These are phyloP conservation scores for Erynnis tages DNA, from an alignment of 2,888 invertebrate genomes.

Conservation along the genomic window DNA sequence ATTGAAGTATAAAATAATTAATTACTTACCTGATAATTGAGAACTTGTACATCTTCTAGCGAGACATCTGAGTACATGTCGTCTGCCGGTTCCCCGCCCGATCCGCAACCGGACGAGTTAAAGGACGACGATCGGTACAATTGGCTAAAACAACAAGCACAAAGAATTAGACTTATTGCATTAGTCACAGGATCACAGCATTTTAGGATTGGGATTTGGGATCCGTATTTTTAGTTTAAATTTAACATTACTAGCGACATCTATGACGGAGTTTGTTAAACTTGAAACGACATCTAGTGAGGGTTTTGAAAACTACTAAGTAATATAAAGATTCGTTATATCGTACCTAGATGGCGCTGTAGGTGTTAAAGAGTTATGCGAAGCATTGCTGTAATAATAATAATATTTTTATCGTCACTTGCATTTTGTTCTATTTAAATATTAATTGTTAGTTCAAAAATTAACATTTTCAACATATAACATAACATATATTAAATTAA, in stretches of 20 bases:
- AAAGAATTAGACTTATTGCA: slow-evolving; percentile 16
- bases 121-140: slow-evolving; percentile 96
- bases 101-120: slow-evolving; percentile 95
- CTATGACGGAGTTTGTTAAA: slow-evolving; percentile 1
- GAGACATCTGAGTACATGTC: slow-evolving; percentile 97
- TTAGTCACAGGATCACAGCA: slow-evolving; percentile 33
- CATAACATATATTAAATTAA: too few species aligned
- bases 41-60: slow-evolving; percentile 94
- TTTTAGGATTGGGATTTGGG: slow-evolving; percentile 28
- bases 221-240: slow-evolving; percentile 17
- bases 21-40: slow-evolving; percentile 92
- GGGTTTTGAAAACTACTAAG: background rate
- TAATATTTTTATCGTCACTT: background rate
- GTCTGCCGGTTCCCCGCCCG: slow-evolving; percentile 95
- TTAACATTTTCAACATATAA: too few species aligned
- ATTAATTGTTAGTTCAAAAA: too few species aligned
- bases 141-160: slow-evolving; percentile 84
- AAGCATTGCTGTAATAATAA: background rate
- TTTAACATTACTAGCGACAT: slow-evolving; percentile 27
- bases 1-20: too few species aligned
- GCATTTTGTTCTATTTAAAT: background rate
- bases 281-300: slow-evolving; percentile 45
- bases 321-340: slow-evolving; percentile 19
- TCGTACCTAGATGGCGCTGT: slow-evolving; percentile 52
- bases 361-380: background rate